phyloP scores from a whole-genome alignment of 2,888 invertebrate species.

The Drosophila borborema region DNA sequence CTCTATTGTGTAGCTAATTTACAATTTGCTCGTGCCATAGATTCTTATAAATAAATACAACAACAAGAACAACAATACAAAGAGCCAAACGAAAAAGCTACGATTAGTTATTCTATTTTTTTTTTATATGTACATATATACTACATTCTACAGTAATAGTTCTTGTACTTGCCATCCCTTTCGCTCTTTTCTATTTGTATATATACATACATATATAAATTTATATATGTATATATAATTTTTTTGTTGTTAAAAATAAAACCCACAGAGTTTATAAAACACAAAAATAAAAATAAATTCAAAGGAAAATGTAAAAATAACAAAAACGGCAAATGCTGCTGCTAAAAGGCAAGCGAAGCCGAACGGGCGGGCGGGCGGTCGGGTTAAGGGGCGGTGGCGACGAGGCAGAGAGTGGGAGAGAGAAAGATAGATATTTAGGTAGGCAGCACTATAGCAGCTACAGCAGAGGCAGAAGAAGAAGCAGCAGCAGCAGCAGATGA shows the following conservation, averaged over 20 bases:
- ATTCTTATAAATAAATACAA: conserved; percentile 40
- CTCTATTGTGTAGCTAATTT: conserved; percentile 64
- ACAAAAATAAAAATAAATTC: conserved; percentile 74
- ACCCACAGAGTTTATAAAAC: conserved; percentile 78
- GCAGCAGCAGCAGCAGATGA: conserved; percentile 14
- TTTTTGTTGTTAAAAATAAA: conserved; percentile 71
- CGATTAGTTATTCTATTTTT: conserved; percentile 16
- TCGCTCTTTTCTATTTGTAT: conserved; percentile 53
- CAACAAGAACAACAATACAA: conserved; percentile 25
- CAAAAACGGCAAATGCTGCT: conserved; percentile 66
- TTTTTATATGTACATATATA: background rate
- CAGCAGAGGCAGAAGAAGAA: conserved; percentile 5
- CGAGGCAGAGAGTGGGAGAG: background rate
- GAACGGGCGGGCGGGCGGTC: background rate
- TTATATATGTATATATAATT: conserved; percentile 3
- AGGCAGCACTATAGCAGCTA: conserved; percentile 53
- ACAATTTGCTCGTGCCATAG: conserved; percentile 72
- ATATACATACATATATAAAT: conserved; percentile 5
- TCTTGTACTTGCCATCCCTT: conserved; percentile 15
- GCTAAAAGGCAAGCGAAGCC: conserved; percentile 39
- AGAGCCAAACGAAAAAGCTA: conserved; percentile 23
- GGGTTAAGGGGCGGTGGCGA: background rate
- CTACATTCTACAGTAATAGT: conserved; percentile 25
- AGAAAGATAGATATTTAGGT: background rate
- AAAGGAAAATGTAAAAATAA: conserved; percentile 77